phyloP scores from a whole-genome alignment of 1,140 invertebrate genomes.

The Cyrtorhinus lividipennis region DNA sequence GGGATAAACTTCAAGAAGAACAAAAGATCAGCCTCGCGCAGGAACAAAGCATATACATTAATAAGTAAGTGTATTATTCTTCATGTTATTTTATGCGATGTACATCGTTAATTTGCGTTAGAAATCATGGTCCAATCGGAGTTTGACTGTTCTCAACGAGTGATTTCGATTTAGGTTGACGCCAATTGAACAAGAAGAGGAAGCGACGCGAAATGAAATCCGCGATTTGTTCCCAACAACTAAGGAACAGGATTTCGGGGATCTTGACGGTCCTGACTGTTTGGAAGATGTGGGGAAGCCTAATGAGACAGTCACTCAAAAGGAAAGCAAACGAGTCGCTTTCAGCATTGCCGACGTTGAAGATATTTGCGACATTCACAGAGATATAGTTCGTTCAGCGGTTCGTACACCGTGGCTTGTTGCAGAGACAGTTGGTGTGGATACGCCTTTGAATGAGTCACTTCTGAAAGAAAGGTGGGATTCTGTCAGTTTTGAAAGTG shows the following conservation, averaged over 20 bases:
- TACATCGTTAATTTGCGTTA: too few species aligned
- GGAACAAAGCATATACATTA: constrained; percentile 67
- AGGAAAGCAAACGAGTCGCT: constrained; percentile 8
- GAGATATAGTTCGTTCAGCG: constrained; percentile 38
- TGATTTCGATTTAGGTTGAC: too few species aligned
- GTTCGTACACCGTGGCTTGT: constrained; percentile 41
- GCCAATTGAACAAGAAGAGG: constrained; percentile 49
- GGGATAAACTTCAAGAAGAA: constrained; percentile 58
- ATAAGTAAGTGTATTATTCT: constrained; percentile 52
- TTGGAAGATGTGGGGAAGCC: constrained; percentile 28
- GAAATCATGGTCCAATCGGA: too few species aligned
- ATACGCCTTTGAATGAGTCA: constrained; percentile 33
- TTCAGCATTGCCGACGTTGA: constrained; percentile 39
- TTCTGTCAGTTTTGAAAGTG: neutral
- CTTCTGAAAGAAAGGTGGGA: constrained; percentile 25
- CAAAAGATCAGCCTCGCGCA: constrained; percentile 50
- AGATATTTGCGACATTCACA: constrained; percentile 42
- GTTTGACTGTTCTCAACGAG: too few species aligned
- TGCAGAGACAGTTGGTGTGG: constrained; percentile 25
- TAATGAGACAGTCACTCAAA: neutral
- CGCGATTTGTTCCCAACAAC: constrained; percentile 60
- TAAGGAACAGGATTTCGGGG: constrained; percentile 49
- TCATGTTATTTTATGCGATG: too few species aligned
- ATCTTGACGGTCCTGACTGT: constrained; percentile 32
- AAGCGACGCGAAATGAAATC: constrained; percentile 53